These are phyloP conservation scores for Hydropsyche tenuis DNA, from an alignment of 1,140 invertebrate genomes.

Conservation along the genomic window DNA sequence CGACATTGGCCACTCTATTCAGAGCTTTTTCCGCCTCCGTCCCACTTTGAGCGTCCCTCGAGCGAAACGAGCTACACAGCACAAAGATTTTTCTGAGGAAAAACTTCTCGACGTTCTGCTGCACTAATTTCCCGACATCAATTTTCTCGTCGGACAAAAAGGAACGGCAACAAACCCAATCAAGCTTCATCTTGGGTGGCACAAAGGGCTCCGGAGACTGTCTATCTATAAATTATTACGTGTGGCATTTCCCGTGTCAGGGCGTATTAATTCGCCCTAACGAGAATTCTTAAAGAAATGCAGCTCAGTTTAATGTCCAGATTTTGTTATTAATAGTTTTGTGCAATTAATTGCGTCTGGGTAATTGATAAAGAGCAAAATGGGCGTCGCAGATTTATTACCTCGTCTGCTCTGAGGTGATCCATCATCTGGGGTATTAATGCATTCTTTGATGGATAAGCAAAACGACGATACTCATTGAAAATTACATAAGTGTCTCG, in stretches of 20 bases:
- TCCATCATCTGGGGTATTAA: conserved; percentile 3
- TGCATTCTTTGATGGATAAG: neutral
- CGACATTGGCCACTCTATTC: conserved; percentile 7
- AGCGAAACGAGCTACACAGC: neutral
- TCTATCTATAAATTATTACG: neutral
- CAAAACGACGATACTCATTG: neutral
- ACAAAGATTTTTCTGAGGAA: too few species aligned
- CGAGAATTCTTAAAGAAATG: neutral
- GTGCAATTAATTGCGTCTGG: neutral
- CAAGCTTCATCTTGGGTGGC: too few species aligned
- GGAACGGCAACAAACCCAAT: neutral
- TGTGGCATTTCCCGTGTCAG: neutral
- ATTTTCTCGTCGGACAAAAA: neutral
- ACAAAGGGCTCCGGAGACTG: neutral
- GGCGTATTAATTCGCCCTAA: neutral
- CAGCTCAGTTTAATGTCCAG: neutral
- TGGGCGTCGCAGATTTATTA: conserved; percentile 13
- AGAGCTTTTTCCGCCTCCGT: neutral
- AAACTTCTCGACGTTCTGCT: too few species aligned
- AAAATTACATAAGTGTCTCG: neutral
- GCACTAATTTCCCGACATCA: neutral
- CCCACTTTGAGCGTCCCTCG: neutral
- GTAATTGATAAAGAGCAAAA: conserved; percentile 20
- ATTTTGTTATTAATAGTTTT: conserved; percentile 21
- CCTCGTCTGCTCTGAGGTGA: too few species aligned